phyloP scores from a whole-genome alignment of 2,888 invertebrate genomes.

The Eretmocerus hayati region DNA sequence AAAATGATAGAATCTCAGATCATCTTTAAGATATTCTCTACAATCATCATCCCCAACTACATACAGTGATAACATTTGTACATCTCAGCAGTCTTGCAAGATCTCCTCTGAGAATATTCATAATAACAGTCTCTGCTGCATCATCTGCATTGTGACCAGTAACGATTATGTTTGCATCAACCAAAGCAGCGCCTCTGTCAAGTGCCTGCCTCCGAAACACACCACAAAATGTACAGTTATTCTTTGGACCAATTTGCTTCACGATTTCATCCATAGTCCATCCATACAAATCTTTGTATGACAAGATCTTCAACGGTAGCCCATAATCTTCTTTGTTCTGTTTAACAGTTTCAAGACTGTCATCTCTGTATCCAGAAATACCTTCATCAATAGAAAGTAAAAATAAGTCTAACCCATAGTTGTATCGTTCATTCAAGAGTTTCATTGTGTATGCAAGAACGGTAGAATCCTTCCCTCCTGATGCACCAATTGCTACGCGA shows the following conservation, averaged over 20 bases:
- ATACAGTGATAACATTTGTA: constrained; percentile 82
- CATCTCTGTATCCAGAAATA: constrained; percentile 90
- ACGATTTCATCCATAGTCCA: constrained; percentile 99
- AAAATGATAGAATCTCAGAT: constrained; percentile 25
- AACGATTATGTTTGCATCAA: constrained; percentile 87
- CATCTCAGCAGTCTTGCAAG: constrained; percentile 88
- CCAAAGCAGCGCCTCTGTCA: constrained; percentile 84
- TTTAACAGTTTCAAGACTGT: constrained; percentile 93
- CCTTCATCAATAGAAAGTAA: constrained; percentile 97
- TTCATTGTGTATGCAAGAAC: constrained; percentile 92
- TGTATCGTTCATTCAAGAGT: constrained; percentile 78
- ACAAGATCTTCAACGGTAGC: constrained; percentile 88
- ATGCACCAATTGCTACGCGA: constrained; percentile 88
- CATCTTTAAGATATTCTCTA: too few species aligned
- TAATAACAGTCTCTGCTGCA: constrained; percentile 95
- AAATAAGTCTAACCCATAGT: constrained; percentile 84
- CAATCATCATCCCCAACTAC: constrained; percentile 22
- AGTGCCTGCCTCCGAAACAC: constrained; percentile 93
- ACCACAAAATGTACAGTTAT: constrained; percentile 95
- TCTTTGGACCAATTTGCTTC: constrained; percentile 74
- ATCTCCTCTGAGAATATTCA: constrained; percentile 96
- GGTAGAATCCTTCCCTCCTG: constrained; percentile 95
- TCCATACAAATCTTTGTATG: constrained; percentile 95
- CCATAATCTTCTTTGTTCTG: constrained; percentile 89
- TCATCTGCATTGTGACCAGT: constrained; percentile 98